phyloP scores from a whole-genome alignment of 2,113 vertebrate genomes.

The Marmota monax region DNA sequence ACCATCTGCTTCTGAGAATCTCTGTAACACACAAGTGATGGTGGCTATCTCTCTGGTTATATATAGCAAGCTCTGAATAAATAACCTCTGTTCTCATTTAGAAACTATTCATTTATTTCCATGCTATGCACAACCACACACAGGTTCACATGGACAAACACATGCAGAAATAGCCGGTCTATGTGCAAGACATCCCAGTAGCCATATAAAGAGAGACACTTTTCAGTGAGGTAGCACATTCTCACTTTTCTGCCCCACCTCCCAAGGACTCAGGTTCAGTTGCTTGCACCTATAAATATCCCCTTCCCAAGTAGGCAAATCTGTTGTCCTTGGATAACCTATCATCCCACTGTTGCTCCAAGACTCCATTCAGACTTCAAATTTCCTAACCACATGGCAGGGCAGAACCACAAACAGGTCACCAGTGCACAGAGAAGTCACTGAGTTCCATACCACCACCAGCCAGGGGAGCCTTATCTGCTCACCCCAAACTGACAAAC shows the following conservation, averaged over 20 bases:
- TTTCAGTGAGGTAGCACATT: background rate
- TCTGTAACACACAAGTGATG: conserved; percentile 5
- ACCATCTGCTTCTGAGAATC: background rate
- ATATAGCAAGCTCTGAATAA: background rate
- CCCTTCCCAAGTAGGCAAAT: background rate
- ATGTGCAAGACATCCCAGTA: background rate
- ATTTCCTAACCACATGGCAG: background rate
- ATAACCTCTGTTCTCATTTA: conserved; percentile 2
- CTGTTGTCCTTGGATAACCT: background rate
- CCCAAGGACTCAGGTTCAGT: background rate
- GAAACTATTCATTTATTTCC: conserved; percentile 44
- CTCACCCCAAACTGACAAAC: background rate
- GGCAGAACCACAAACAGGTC: background rate
- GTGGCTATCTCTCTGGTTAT: background rate
- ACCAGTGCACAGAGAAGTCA: background rate
- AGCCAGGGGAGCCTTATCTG: background rate
- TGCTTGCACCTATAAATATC: background rate
- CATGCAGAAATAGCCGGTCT: background rate
- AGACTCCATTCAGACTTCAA: background rate
- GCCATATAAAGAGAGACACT: background rate
- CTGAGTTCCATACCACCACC: background rate
- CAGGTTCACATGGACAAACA: background rate
- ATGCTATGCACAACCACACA: background rate
- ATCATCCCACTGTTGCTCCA: background rate
- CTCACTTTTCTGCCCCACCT: background rate